Conservation (phyloP, 2,797 vertebrate genomes). For the Molossus alvarezi region DNA sequence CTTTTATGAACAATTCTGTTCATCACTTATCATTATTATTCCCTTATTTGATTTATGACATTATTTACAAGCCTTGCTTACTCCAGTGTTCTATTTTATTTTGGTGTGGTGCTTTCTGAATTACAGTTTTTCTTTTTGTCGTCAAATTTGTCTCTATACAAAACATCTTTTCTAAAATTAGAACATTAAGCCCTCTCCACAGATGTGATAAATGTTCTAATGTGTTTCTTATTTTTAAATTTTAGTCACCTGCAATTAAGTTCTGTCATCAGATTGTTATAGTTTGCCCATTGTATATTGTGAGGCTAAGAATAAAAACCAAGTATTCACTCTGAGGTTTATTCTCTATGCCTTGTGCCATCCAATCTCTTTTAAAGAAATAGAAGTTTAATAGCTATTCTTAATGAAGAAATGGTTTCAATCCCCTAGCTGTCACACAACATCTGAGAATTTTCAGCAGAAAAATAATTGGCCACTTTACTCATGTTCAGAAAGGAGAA, state of each 20-base stretch:
- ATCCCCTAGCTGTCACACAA: constrained; percentile 87
- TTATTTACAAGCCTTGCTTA: not conserved
- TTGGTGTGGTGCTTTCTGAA: not conserved
- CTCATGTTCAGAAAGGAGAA: constrained; percentile 81
- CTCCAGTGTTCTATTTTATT: not conserved
- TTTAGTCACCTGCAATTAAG: not conserved
- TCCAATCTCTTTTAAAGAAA: constrained; percentile 71
- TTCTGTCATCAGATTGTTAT: not conserved
- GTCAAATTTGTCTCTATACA: not conserved
- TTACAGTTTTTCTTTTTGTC: not conserved
- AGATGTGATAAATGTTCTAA: not conserved
- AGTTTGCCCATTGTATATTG: not conserved
- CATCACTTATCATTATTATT: not conserved
- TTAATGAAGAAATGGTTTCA: constrained; percentile 90
- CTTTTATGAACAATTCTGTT: not conserved
- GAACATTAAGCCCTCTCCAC: not conserved
- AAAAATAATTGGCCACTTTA: constrained; percentile 94
- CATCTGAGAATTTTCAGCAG: constrained; percentile 93
- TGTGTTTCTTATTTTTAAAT: not conserved
- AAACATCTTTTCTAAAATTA: constrained; percentile 24
- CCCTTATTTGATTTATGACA: not conserved
- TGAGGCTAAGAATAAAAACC: constrained; percentile 21
- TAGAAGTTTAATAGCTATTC: constrained; percentile 86
- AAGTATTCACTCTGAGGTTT: not conserved
- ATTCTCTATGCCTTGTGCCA: constrained; percentile 78